Evolutionary conservation across 2,888 invertebrate species (phyloP).

Genomic region (Acleris cristana): DNA sequence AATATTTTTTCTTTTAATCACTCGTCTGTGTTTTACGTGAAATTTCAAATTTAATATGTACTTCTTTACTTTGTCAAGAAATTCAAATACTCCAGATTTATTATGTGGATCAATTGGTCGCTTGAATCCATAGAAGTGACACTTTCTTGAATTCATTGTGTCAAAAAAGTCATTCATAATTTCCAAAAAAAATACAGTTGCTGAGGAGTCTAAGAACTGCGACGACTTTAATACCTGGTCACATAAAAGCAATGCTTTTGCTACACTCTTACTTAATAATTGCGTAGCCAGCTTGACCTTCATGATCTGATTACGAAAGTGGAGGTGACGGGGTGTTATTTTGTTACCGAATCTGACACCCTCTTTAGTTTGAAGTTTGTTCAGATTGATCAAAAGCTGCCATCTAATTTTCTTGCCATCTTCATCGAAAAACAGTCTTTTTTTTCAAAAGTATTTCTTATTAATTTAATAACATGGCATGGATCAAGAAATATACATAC

Average conservation of each 20-base stretch:
- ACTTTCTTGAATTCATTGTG: slow-evolving; percentile 6
- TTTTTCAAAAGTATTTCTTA: slow-evolving; percentile 8
- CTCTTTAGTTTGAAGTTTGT: slow-evolving; percentile 27
- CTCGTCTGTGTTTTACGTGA: not conserved
- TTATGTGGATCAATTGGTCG: not conserved
- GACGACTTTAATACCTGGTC: not conserved
- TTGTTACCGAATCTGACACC: slow-evolving; percentile 22
- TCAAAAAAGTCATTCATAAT: slow-evolving; percentile 37
- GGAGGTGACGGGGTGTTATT: slow-evolving; percentile 20
- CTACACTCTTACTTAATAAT: slow-evolving; percentile 41
- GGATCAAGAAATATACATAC: not conserved
- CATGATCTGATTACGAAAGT: slow-evolving; percentile 6
- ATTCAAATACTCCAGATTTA: not conserved
- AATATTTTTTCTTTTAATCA: not conserved
- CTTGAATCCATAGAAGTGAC: not conserved
- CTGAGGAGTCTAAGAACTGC: slow-evolving; percentile 26
- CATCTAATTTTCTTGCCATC: slow-evolving; percentile 2
- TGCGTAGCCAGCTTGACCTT: slow-evolving; percentile 38
- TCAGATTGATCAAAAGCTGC: slow-evolving; percentile 1
- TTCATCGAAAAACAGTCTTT: too few species aligned
- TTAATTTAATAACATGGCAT: slow-evolving; percentile 16
- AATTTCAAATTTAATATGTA: not conserved
- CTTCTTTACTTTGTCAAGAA: not conserved
- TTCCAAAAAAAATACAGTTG: slow-evolving; percentile 32
- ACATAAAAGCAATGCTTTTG: slow-evolving; percentile 37